Base-by-base conservation (phyloP, 1,140 invertebrate genomes). In the Periplaneta americana region DNA sequence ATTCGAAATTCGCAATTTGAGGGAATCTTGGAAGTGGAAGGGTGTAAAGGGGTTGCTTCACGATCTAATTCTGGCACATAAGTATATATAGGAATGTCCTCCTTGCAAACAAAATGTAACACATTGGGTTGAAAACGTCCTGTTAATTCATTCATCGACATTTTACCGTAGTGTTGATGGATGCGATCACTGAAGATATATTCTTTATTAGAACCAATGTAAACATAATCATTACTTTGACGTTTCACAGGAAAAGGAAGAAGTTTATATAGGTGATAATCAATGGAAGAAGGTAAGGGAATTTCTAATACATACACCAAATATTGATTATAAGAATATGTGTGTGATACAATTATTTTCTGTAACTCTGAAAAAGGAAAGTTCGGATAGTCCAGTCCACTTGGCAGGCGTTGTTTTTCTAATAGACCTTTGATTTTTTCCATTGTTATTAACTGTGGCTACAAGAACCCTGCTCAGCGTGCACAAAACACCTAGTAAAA, bases 401-500 rank as follows among this genome's bases (percentile, higher is more conserved):
- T 57, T 37, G 2, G 86, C 81, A 13, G 84, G 81, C 33, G 82
- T 78, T 39, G 85, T 35, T 57, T 86, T 85, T 36, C 83, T 57
- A 13, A 83, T 83, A 66, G 85, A n/a, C n/a, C n/a, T n/a, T n/a
- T n/a, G n/a, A n/a, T n/a, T n/a, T n/a, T n/a, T n/a, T n/a, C n/a
- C n/a, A 80, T 57, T 11, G 74, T 66, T 28, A 86, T 35, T 77
- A 81, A 79, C 74, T 81, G 28, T 76, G 75, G 75, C 32, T 76
- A 32, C 13, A 74, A 31, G 75, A 32, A 32, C 75, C 75, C 18
- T 76, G 75, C 32, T 76, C 75, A 33, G 75, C 75, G 18, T 18
- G 84, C 31, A 33, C 82, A 76, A 76, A 76, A 32, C 75, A 34
- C 33, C 75, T 32, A 76, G 4, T 34, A 76, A 34, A 32, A 76